Evolutionary conservation across 2,113 vertebrate genomes (phyloP).

Genomic region (Platycercus adscitus): DNA sequence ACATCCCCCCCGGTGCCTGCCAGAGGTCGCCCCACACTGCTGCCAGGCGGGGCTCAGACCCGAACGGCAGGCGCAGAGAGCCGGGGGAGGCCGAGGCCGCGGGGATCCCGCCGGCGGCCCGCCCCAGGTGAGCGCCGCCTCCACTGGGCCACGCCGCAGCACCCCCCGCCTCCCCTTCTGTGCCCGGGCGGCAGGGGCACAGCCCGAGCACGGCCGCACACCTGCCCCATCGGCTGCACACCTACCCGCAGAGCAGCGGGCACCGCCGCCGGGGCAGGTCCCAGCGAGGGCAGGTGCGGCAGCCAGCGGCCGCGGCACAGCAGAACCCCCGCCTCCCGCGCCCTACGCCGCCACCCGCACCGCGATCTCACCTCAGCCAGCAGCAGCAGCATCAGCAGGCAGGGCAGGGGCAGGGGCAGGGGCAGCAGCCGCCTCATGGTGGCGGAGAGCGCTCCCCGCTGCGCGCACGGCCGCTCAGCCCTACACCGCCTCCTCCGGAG

Average conservation of each 20-base stretch:
- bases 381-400: constrained; percentile 29
- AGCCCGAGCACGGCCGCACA: neutral
- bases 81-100: neutral
- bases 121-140: neutral
- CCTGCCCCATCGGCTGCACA: neutral
- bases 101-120: neutral
- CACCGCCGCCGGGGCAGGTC: neutral
- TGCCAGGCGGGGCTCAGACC: neutral
- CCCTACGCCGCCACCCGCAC: neutral
- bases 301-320: neutral
- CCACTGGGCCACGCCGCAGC: neutral
- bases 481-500: constrained; percentile 60
- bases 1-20: too few species aligned
- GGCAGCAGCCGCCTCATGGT: constrained; percentile 52
- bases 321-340: neutral
- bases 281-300: constrained; percentile 41
- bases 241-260: neutral
- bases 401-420: neutral
- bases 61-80: neutral
- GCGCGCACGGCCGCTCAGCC: constrained; percentile 28
- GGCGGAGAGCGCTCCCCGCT: constrained; percentile 30
- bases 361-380: constrained; percentile 39
- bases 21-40: neutral
- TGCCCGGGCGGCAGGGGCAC: neutral
- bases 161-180: neutral